A percentile compares a stretch with the other conserved stretches of the same genome.
These are phyloP conservation scores for Lithosia quadra DNA, from an alignment of 2,888 invertebrate species.

Conservation along the genomic window DNA sequence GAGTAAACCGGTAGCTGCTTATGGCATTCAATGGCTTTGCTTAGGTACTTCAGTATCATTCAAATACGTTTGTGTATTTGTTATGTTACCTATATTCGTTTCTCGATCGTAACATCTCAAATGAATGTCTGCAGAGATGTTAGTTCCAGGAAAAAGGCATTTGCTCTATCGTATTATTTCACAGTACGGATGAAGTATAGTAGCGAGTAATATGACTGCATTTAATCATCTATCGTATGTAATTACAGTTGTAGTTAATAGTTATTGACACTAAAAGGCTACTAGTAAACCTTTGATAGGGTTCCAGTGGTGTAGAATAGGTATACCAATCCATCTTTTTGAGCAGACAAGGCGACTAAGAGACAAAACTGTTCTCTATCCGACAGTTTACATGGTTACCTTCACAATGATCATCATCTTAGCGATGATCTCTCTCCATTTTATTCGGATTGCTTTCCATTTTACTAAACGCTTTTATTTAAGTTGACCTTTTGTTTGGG, in stretches of 20 bases:
- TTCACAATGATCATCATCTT: too few species aligned
- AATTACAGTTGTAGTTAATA: neutral
- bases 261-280: neutral
- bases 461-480: too few species aligned
- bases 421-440: too few species aligned
- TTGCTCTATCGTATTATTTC: neutral
- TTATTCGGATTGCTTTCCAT: too few species aligned
- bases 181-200: neutral
- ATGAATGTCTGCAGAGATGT: too few species aligned
- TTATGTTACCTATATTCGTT: neutral
- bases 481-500: too few species aligned
- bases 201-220: neutral
- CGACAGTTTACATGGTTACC: too few species aligned
- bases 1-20: neutral
- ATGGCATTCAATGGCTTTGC: neutral
- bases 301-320: neutral
- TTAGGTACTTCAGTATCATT: neutral
- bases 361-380: neutral
- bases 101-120: neutral
- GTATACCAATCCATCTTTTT: neutral
- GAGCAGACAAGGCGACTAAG: neutral
- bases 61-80: neutral
- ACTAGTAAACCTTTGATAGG: neutral
- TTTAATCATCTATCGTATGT: neutral
- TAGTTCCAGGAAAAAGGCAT: too few species aligned